Evolutionary conservation across 1,140 invertebrate species (phyloP).

Genomic region (Ladona fulva): DNA sequence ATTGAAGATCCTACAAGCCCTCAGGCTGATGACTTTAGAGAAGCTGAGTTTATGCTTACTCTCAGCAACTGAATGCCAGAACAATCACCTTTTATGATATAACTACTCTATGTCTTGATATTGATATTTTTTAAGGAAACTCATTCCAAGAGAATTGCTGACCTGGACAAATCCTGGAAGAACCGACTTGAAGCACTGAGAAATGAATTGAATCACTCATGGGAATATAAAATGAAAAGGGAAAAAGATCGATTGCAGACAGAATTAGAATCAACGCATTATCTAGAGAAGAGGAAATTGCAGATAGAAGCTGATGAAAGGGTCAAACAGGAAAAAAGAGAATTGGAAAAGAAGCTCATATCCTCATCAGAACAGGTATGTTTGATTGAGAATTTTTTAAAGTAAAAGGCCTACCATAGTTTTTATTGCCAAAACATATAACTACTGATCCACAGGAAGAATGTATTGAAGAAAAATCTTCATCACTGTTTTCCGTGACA

Average conservation of each 20-base stretch:
- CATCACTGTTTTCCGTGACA: no score
- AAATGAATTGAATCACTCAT: conserved; percentile 44
- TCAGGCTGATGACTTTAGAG: no score
- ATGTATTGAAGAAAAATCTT: no score
- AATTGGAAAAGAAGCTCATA: conserved; percentile 30
- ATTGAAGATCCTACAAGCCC: no score
- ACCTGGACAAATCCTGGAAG: conserved; percentile 42
- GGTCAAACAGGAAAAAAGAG: not conserved
- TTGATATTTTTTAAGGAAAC: conserved; percentile 24
- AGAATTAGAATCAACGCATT: conserved; percentile 48
- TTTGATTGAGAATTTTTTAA: no score
- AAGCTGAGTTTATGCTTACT: no score
- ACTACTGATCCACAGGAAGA: no score
- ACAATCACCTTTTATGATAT: no score
- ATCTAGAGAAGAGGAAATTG: conserved; percentile 43
- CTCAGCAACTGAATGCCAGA: no score
- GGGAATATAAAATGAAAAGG: conserved; percentile 36
- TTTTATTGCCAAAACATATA: no score
- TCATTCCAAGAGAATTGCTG: conserved; percentile 36
- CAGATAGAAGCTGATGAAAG: not conserved
- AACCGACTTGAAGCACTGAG: conserved; percentile 45
- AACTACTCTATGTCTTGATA: not conserved
- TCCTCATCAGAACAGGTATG: conserved; percentile 36
- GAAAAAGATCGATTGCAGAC: conserved; percentile 45
- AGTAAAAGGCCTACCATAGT: no score